Percentiles rank a stretch among this genome's conserved stretches.
phyloP scores from a whole-genome alignment of 2,113 vertebrate genomes.

The Fregetta grallaria region DNA sequence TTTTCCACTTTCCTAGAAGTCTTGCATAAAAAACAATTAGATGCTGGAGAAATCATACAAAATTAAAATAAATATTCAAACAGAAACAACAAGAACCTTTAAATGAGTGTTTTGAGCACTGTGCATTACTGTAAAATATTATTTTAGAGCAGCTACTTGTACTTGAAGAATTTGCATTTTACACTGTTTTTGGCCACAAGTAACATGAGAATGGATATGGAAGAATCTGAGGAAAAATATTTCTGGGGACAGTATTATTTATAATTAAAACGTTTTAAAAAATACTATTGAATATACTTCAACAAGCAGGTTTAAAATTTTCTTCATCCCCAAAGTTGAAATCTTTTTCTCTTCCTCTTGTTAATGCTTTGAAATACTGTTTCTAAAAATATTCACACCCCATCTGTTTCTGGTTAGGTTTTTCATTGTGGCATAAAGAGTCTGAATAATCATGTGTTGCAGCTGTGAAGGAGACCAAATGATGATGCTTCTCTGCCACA shows the following conservation, averaged over 20 bases:
- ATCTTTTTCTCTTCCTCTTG: slow-evolving; percentile 54
- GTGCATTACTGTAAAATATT: background rate
- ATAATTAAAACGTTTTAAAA: background rate
- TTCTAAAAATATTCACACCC: slow-evolving; percentile 61
- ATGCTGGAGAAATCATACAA: background rate
- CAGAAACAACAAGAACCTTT: background rate
- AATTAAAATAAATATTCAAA: background rate
- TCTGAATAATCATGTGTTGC: slow-evolving; percentile 19
- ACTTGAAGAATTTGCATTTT: background rate
- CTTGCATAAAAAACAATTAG: background rate
- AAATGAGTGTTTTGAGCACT: background rate
- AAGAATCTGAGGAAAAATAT: background rate
- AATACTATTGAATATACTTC: background rate
- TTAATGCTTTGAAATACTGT: slow-evolving; percentile 21
- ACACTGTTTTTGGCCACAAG: background rate
- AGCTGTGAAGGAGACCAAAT: slow-evolving; percentile 45
- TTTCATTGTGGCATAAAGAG: slow-evolving; percentile 37
- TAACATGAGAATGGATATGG: background rate
- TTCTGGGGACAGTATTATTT: background rate
- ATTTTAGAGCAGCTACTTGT: background rate
- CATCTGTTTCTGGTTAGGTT: slow-evolving; percentile 61
- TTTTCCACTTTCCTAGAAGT: background rate
- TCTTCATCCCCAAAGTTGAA: background rate
- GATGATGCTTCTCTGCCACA: background rate
- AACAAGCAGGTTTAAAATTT: background rate